A percentile compares a stretch with the other conserved stretches of the same genome.
Evolutionary conservation across 1,140 invertebrate species (phyloP).

Genomic region (Scylla paramamosain): DNA sequence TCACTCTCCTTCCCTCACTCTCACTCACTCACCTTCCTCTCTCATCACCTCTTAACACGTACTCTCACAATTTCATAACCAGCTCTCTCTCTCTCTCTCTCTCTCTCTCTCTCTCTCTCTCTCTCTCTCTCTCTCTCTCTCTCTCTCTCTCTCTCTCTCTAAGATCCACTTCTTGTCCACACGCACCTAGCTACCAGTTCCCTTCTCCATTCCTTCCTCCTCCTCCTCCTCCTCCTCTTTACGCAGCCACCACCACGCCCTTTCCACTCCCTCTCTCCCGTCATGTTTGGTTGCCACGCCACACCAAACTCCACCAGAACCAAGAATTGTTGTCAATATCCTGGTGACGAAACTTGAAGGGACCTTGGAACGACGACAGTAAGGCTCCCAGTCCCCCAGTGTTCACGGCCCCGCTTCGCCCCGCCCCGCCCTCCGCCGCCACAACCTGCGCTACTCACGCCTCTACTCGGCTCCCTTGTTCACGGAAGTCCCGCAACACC

Average conservation of each 20-base stretch:
- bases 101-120: neutral
- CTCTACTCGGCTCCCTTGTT: neutral
- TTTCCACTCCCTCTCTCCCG: neutral
- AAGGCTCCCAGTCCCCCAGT: too few relatives aligned
- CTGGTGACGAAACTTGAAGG: too few relatives aligned
- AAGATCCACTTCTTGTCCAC: neutral
- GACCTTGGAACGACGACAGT: too few relatives aligned
- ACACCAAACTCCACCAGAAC: neutral
- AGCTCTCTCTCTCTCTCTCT: neutral
- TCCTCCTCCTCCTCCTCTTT: neutral
- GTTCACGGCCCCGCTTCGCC: too few relatives aligned
- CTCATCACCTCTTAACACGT: neutral
- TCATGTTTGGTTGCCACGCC: neutral
- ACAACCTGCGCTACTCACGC: too few relatives aligned
- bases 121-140: neutral
- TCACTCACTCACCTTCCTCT: neutral
- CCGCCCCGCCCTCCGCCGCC: too few relatives aligned
- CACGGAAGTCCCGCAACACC: too few relatives aligned
- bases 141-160: conserved; percentile 25
- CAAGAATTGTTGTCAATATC: too few relatives aligned
- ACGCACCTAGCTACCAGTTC: too few relatives aligned
- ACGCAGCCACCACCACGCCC: too few relatives aligned
- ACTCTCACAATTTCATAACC: neutral
- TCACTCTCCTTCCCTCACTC: neutral
- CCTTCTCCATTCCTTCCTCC: too few relatives aligned